These are phyloP conservation scores for Phalloptychus januarius DNA, from an alignment of 2,797 vertebrate species.

Conservation along the genomic window DNA sequence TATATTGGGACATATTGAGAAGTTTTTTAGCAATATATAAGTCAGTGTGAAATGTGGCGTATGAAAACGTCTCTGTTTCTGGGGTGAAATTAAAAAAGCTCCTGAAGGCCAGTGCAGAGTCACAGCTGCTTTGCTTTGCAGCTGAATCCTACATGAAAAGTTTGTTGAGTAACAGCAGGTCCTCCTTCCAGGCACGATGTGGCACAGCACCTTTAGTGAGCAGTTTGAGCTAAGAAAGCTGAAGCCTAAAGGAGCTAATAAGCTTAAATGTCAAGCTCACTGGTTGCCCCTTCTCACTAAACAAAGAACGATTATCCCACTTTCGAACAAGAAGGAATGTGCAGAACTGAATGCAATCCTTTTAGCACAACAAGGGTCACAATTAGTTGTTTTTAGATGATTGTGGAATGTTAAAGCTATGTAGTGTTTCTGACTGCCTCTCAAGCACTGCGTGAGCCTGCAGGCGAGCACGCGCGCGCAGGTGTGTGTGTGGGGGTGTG, in stretches of 20 bases:
- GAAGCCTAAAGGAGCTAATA: constrained; percentile 77
- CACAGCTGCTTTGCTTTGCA: background rate
- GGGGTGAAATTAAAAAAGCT: background rate
- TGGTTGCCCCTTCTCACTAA: constrained; percentile 83
- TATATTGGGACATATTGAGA: background rate
- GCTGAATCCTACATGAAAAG: constrained; percentile 12
- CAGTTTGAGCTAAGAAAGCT: constrained; percentile 42
- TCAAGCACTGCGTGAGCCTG: constrained; percentile 30
- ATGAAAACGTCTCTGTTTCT: background rate
- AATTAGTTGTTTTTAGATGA: constrained; percentile 55
- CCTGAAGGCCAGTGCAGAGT: background rate
- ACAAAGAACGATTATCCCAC: constrained; percentile 91
- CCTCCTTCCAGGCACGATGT: constrained; percentile 34
- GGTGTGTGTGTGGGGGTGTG: background rate
- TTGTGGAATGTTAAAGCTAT: constrained; percentile 49
- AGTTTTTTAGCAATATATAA: background rate
- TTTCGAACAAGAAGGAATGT: constrained; percentile 75
- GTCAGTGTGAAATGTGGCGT: background rate
- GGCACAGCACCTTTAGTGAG: constrained; percentile 44
- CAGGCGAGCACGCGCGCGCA: too few relatives aligned
- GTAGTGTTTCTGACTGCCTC: constrained; percentile 43
- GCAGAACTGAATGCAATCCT: constrained; percentile 71
- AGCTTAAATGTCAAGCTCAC: constrained; percentile 87
- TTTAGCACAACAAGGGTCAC: constrained; percentile 40
- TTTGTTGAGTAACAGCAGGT: background rate